These are phyloP conservation scores for Eustalomyia histrio DNA, from an alignment of 2,888 invertebrate genomes.

Conservation along the genomic window DNA sequence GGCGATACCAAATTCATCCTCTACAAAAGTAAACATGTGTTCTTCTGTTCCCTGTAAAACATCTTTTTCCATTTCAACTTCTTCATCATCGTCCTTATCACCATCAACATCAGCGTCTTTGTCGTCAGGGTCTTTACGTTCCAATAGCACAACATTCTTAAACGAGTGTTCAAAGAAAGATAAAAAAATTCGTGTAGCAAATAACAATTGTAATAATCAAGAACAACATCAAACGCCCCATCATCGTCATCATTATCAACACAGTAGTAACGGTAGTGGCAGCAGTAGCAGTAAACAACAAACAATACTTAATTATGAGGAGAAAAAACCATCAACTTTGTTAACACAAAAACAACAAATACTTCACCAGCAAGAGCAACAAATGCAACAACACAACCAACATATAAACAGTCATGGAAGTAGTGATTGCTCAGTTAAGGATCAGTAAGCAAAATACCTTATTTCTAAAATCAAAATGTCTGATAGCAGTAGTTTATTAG, in stretches of 20 bases:
- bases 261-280: background rate
- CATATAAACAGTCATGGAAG: conserved; percentile 38
- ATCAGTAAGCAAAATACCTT: conserved; percentile 27
- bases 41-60: conserved; percentile 20
- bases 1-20: background rate
- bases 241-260: background rate
- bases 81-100: background rate
- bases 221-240: background rate
- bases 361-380: background rate
- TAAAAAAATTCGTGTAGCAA: conserved; percentile 7
- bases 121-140: conserved; percentile 28
- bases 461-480: too few species aligned
- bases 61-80: conserved; percentile 12
- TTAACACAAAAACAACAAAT: background rate
- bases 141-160: conserved; percentile 22
- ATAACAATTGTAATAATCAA: conserved; percentile 12
- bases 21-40: conserved; percentile 22
- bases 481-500: too few species aligned
- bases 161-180: conserved; percentile 25
- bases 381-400: conserved; percentile 39
- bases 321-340: background rate
- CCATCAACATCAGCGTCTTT: conserved; percentile 28
- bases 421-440: conserved; percentile 5
- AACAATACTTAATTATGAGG: background rate
- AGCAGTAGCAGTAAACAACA: background rate